Base-by-base conservation (phyloP, 2,797 vertebrate genomes). In the Xenopus petersii region DNA sequence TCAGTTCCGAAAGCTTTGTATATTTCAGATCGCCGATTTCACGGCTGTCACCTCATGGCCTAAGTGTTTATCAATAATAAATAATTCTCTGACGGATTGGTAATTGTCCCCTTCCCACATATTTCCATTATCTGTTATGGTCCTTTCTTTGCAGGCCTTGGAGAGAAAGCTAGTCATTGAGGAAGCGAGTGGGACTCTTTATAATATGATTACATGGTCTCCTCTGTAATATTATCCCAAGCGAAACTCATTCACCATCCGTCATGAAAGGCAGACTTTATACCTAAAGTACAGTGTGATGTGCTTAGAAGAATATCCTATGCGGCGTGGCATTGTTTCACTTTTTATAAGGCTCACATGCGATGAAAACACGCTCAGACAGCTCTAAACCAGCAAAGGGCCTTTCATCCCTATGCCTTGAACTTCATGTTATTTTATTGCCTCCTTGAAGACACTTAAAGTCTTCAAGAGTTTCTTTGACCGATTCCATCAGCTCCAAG, bases 1-100 rank as follows among this genome's bases (percentile, higher is more conserved):
- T 95, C 93, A 94, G 91, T 93, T 93, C 87, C 74, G 83, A 90
- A 92, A 88, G 92, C 91, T 92, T 91, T 92, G 90, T 91, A 90
- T 91, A 90, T 94, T 92, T 90, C 84, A 85, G 89, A 88, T 88
- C 84, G n/a, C 87, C 83, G 87, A 92, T 92, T 92, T 92, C 92
- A 92, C 80, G 92, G 88, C 85, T 91, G 91, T 92, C 91, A 84
- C 88, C 82, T 79, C 81, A 81, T 87, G 81, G 89, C 85, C 77
- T 3, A 74, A 86, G 85, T 86, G 88, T 89, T 89, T 89, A 91
- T 93, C 90, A 92, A 91, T 90, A 85, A 90, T 78, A 91, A 91
- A 74, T 80, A 91, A 91, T 89, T 86, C 87, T 83, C 65, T 70
- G 82, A 76, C 73, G 60, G 80, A 73, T 74, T 84, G 84, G 88